These are phyloP conservation scores for Sebastes kiyomatsui DNA, from an alignment of 2,797 vertebrate genomes.

Conservation along the genomic window DNA sequence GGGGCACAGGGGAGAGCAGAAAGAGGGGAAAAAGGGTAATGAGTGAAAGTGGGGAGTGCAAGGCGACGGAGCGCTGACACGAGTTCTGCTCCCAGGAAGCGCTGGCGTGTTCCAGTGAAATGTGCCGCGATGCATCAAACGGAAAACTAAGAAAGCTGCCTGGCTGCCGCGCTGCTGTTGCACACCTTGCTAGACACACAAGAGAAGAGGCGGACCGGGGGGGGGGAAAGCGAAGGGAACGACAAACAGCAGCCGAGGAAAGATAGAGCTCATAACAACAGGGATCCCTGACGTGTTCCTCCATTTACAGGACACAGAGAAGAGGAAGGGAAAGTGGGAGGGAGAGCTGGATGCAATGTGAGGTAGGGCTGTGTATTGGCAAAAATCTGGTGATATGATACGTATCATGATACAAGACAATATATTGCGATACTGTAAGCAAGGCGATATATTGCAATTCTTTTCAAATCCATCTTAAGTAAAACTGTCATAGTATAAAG, in stretches of 20 bases:
- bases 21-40: conserved; percentile 46
- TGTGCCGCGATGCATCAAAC: conserved; percentile 61
- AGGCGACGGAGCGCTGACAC: conserved; percentile 50
- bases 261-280: conserved; percentile 50
- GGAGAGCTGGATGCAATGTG: conserved; percentile 7
- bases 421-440: no score
- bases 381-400: no score
- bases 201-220: neutral
- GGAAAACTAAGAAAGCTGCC: conserved; percentile 29
- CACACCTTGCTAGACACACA: conserved; percentile 45
- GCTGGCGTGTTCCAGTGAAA: conserved; percentile 48
- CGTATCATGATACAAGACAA: no score
- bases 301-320: conserved; percentile 48
- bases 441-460: no score
- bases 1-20: conserved; percentile 22
- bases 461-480: no score
- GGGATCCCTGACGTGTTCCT: conserved; percentile 50
- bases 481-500: no score
- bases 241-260: conserved; percentile 36
- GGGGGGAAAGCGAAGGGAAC: neutral
- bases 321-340: neutral
- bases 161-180: conserved; percentile 21
- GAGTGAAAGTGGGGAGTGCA: conserved; percentile 39
- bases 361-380: neutral
- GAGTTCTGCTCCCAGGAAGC: conserved; percentile 39